phyloP scores from a whole-genome alignment of 2,888 invertebrate species.

The Myathropa florea region DNA sequence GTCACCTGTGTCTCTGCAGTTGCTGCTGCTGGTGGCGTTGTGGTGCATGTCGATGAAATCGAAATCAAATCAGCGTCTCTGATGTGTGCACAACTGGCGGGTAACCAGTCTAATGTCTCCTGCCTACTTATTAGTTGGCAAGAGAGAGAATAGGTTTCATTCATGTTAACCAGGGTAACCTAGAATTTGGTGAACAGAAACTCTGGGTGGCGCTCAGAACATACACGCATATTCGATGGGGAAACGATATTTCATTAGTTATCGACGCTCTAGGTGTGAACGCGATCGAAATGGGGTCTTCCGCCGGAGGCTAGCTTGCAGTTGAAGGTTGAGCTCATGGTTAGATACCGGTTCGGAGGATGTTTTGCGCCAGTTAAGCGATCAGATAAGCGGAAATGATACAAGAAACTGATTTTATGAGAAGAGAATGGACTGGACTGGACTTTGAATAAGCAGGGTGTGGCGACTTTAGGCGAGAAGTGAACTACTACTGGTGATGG shows the following conservation, averaged over 20 bases:
- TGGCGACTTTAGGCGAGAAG: neutral
- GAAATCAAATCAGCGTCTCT: neutral
- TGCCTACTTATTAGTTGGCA: too few species aligned
- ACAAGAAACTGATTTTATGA: neutral
- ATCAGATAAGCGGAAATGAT: neutral
- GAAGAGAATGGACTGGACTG: neutral
- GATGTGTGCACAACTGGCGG: neutral
- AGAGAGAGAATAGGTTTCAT: neutral
- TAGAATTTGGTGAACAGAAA: neutral
- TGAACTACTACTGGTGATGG: too few species aligned
- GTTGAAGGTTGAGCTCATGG: neutral
- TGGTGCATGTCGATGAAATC: neutral
- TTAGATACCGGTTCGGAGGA: neutral
- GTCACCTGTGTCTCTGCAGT: neutral
- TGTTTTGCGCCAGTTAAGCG: neutral
- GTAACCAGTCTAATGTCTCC: neutral
- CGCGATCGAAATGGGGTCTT: constrained; percentile 5
- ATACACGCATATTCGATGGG: neutral
- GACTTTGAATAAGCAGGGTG: neutral
- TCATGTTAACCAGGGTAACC: neutral
- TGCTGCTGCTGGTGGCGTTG: neutral
- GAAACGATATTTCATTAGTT: neutral
- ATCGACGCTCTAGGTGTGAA: neutral
- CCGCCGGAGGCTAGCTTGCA: neutral
- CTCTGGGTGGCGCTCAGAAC: neutral